phyloP scores from a whole-genome alignment of 2,888 invertebrate species.

The Octonoba sinensis region DNA sequence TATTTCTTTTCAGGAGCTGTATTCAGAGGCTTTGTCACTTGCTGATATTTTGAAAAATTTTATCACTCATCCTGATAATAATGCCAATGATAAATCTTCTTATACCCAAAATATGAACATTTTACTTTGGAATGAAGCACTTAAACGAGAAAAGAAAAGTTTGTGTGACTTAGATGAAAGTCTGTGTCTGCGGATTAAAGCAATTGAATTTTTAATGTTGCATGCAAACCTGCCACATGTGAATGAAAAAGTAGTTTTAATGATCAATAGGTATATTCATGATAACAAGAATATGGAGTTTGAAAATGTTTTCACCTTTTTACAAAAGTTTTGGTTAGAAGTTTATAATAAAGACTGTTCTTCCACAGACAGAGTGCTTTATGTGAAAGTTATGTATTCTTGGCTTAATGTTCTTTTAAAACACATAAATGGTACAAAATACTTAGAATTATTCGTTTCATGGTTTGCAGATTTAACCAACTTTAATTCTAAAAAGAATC shows the following conservation, averaged over 20 bases:
- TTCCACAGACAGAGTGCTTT: conserved; percentile 11
- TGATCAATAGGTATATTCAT: background rate
- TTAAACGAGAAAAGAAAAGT: conserved; percentile 20
- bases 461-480: conserved; percentile 6
- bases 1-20: conserved; percentile 31
- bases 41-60: conserved; percentile 1
- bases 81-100: background rate
- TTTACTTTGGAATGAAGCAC: conserved; percentile 46
- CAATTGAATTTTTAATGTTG: conserved; percentile 24
- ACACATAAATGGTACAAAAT: background rate
- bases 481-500: background rate
- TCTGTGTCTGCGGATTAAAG: conserved; percentile 11
- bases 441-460: conserved; percentile 10
- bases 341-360: background rate
- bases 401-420: conserved; percentile 26
- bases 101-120: conserved; percentile 15
- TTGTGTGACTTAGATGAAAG: background rate
- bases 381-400: conserved; percentile 15
- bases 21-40: conserved; percentile 13
- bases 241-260: background rate
- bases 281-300: background rate
- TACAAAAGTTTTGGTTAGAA: conserved; percentile 29
- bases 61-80: conserved; percentile 8
- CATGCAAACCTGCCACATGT: background rate
- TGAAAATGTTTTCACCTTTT: background rate